A percentile compares a stretch with the other conserved stretches of the same genome.
Conservation (phyloP, 2,113 vertebrate species). For the Ammospiza caudacuta region DNA sequence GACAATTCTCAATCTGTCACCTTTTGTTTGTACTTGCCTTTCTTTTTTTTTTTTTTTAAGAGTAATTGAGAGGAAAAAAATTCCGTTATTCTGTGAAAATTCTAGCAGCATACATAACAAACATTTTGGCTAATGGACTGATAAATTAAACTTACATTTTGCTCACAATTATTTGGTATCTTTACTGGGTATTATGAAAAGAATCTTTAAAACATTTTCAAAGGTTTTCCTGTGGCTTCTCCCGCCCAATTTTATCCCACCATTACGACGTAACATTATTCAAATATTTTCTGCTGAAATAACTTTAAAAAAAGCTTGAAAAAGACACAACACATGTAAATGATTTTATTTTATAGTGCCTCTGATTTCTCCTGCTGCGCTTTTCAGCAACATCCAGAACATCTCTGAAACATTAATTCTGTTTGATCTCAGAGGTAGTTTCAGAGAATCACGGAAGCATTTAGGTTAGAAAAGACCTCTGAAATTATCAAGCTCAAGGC, state of each 20-base stretch:
- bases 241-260: not conserved
- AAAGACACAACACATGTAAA: not conserved
- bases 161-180: not conserved
- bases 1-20: not conserved
- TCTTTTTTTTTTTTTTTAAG: not conserved
- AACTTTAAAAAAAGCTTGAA: not conserved
- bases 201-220: not conserved
- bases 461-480: not conserved
- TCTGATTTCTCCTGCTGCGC: not conserved
- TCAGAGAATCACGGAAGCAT: not conserved
- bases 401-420: not conserved
- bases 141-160: not conserved
- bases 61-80: not conserved
- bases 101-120: not conserved
- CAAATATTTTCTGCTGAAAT: not conserved
- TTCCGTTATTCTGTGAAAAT: not conserved
- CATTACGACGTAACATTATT: fast-evolving
- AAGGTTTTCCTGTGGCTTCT: not conserved
- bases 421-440: not conserved
- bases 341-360: not conserved
- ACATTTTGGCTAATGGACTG: not conserved
- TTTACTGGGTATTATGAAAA: not conserved
- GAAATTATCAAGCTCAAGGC: not conserved
- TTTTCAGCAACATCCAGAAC: not conserved
- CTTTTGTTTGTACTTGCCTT: not conserved